Evolutionary conservation across 2,113 vertebrate species (phyloP), one percentile per base, ranked within the genome.

Genomic region (Panthera uncia): DNA sequence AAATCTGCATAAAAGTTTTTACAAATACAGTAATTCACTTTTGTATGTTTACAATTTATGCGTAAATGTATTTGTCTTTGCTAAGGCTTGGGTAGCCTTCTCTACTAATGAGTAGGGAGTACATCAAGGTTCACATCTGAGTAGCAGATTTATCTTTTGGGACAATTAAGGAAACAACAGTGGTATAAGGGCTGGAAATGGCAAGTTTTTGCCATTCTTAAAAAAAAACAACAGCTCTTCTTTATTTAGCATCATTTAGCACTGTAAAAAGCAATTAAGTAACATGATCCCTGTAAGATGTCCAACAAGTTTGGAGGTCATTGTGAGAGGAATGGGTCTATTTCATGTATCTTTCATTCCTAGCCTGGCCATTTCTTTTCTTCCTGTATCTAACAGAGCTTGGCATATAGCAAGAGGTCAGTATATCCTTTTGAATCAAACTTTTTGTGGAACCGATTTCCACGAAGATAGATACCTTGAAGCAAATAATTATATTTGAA

Each of bases 131-230:
- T 95, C 76, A 84, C 29, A 57, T 52, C 38, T 27, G 15, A 94
- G n/a, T 71, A 95, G 41, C 52, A 80, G 27, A 89, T 66, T 94
- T 50, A 63, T 36, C 68, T 95, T 95, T 95, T 13, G 15, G 38
- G 65, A 23, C 5, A 92, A 11, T 76, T 71, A 82, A 87, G 41
- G 10, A 97, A 84, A 88, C 33, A 86, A 63, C 1, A 84, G 3
- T 89, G 14, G 36, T 61, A 50, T n/a, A 79, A 36, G 7, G 10
- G 0, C 57, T 63, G 29, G 41, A 89, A 90, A 94, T 7, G 29
- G 29, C 36, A 93, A 86, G 68, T 45, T 82, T 41, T 55, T 95
- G 21, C 33, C 41, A 41, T 61, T 74, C 41, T 81, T 89, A 80
- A 21, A 48, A 79, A 66, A 74, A n/a, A 10, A 2, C 23, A 74